phyloP scores from a whole-genome alignment of 2,113 vertebrate species.

The Hydrochoerus hydrochaeris region DNA sequence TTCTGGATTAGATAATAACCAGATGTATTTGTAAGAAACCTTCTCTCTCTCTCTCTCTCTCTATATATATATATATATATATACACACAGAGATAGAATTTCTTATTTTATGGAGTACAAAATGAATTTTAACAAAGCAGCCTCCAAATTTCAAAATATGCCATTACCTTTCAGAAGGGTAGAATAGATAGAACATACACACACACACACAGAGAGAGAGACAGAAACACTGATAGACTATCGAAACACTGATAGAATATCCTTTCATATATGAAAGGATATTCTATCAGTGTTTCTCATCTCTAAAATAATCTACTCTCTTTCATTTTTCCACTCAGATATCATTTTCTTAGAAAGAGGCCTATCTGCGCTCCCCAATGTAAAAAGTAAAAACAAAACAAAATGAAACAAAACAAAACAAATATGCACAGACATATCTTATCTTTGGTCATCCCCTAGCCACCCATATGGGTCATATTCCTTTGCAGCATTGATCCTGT shows the following conservation, averaged over 20 bases:
- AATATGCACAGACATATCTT: rapidly evolving
- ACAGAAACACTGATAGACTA: too few species aligned
- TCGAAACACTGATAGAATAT: too few species aligned
- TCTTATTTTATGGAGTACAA: constrained; percentile 84
- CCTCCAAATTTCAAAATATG: constrained; percentile 85
- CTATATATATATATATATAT: background rate
- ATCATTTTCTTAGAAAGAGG: background rate
- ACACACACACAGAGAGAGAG: too few species aligned
- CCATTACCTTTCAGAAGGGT: constrained; percentile 78
- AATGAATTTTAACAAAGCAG: constrained; percentile 85
- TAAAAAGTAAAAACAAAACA: background rate
- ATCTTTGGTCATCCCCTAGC: background rate
- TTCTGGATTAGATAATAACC: background rate
- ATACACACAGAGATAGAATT: constrained; percentile 44
- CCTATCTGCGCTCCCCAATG: background rate
- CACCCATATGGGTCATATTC: background rate
- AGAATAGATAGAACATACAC: too few species aligned
- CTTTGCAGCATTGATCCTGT: background rate
- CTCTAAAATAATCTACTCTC: background rate
- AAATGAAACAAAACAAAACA: background rate
- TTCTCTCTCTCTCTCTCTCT: background rate
- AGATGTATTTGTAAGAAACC: background rate
- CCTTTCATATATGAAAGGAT: background rate
- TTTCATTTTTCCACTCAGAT: background rate
- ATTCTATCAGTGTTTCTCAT: background rate